These are phyloP conservation scores for Malurus cyaneus DNA, from an alignment of 2,113 vertebrate genomes.

Conservation along the genomic window DNA sequence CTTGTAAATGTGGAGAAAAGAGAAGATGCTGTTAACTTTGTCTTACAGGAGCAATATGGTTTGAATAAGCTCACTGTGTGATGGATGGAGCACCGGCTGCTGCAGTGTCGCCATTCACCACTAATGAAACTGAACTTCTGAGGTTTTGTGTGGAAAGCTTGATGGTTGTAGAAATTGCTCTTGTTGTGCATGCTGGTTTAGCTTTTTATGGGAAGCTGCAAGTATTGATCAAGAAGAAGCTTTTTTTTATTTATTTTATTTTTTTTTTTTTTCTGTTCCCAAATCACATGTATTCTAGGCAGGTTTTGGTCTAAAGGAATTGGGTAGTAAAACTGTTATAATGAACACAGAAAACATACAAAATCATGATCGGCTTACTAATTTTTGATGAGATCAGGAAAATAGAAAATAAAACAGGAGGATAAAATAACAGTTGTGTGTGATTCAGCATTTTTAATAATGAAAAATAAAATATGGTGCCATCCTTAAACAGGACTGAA, in stretches of 20 bases:
- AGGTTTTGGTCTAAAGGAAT: background rate
- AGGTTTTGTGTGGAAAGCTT: background rate
- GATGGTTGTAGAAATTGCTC: background rate
- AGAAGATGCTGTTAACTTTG: background rate
- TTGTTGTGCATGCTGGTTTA: background rate
- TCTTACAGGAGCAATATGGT: background rate
- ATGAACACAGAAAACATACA: background rate
- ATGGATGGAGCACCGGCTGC: background rate
- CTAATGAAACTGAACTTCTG: background rate
- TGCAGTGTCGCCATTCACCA: background rate
- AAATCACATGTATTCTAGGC: background rate
- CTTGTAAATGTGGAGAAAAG: background rate
- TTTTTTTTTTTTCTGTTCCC: background rate
- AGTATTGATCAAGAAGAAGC: background rate
- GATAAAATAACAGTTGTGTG: background rate
- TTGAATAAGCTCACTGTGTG: background rate
- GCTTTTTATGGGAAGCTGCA: background rate
- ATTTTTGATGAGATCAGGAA: background rate
- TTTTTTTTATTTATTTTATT: background rate
- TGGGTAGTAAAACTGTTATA: background rate
- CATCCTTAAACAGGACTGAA: background rate
- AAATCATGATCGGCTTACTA: background rate
- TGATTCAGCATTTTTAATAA: background rate
- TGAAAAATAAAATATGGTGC: background rate
- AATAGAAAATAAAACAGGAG: background rate